These are phyloP conservation scores for Drosophila paulistorum DNA, from an alignment of 1,140 invertebrate species.

Conservation along the genomic window DNA sequence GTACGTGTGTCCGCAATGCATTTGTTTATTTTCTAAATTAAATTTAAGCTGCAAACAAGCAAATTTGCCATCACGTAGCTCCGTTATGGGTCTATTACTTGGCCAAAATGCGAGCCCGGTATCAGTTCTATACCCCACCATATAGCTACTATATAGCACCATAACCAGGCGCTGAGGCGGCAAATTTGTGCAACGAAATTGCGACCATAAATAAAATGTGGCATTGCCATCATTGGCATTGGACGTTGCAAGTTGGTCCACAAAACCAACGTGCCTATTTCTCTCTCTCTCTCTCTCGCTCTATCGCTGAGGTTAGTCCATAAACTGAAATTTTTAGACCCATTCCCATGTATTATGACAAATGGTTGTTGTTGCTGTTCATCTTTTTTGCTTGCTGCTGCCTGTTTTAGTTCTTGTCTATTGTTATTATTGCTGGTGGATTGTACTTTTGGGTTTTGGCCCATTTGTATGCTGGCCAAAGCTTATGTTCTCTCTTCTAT, in stretches of 20 bases:
- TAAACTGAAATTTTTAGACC: conserved; percentile 64
- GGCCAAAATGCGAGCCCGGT: conserved; percentile 31
- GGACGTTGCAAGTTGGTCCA: conserved; percentile 2
- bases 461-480: conserved; percentile 60
- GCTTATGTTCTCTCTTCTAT: conserved; percentile 38
- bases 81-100: conserved; percentile 66
- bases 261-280: conserved; percentile 4
- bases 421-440: conserved; percentile 45
- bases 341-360: conserved; percentile 61
- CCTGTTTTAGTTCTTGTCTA: conserved; percentile 21
- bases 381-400: conserved; percentile 3
- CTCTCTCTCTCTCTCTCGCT: background rate
- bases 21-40: conserved; percentile 53
- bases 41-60: conserved; percentile 50
- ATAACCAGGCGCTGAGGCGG: conserved; percentile 23
- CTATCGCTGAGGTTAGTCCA: conserved; percentile 50
- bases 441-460: conserved; percentile 45
- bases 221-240: conserved; percentile 26
- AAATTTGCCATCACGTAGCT: conserved; percentile 52
- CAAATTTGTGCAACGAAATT: conserved; percentile 57
- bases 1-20: background rate
- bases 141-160: background rate
- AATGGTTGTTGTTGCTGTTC: conserved; percentile 64
- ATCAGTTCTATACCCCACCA: background rate
- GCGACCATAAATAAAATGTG: conserved; percentile 72